Evolutionary conservation across 2,113 vertebrate species (phyloP).

Genomic region (Stomatorhinus ivindoensis): DNA sequence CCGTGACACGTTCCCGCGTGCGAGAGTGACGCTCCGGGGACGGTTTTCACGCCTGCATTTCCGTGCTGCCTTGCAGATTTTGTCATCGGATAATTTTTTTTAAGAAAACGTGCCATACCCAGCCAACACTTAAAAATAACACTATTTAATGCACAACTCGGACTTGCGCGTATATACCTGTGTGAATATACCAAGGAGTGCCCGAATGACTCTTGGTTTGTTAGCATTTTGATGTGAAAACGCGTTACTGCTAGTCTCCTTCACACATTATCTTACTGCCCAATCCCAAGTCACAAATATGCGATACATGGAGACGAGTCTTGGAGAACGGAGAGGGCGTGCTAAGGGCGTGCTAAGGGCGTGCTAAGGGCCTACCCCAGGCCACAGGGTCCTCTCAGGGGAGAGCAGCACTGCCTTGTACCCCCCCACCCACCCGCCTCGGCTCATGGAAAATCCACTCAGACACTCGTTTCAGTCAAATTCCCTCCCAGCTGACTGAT

Average conservation of each 20-base stretch:
- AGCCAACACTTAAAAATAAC: neutral
- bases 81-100: neutral
- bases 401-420: neutral
- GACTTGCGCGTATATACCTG: neutral
- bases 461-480: conserved; percentile 19
- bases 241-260: neutral
- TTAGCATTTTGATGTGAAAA: neutral
- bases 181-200: neutral
- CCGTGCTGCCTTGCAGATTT: neutral
- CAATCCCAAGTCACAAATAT: neutral
- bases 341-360: neutral
- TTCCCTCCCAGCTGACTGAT: conserved; percentile 20
- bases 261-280: neutral
- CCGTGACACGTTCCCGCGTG: neutral
- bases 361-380: neutral
- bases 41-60: neutral
- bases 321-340: neutral
- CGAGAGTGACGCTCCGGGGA: neutral
- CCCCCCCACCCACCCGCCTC: too few relatives aligned
- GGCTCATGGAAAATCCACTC: conserved; percentile 18
- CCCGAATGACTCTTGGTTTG: neutral
- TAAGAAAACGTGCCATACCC: neutral
- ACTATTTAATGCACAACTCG: neutral
- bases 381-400: neutral
- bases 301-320: neutral